Conservation (phyloP, 2,113 vertebrate genomes). For the Paracanthobrama guichenoti region DNA sequence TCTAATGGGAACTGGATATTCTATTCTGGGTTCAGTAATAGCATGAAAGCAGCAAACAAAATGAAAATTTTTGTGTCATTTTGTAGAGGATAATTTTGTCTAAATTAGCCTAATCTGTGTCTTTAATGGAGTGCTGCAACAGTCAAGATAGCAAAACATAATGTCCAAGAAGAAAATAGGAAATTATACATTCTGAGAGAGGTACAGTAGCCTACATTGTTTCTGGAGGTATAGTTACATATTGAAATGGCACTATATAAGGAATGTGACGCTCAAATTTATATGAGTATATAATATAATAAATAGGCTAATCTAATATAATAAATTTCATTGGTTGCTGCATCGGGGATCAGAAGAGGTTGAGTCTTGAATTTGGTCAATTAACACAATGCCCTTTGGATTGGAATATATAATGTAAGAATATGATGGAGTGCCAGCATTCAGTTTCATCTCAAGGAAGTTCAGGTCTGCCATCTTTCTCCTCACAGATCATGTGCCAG, state of each 20-base stretch:
- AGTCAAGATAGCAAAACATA: not conserved
- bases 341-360: not conserved
- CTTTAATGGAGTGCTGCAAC: not conserved
- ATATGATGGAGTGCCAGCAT: not conserved
- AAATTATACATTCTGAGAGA: not conserved
- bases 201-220: not conserved
- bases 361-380: not conserved
- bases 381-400: not conserved
- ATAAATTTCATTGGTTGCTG: not conserved
- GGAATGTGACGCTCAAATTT: too few relatives aligned
- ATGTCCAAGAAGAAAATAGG: not conserved
- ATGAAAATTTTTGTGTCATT: constrained; percentile 1
- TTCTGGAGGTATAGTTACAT: not conserved
- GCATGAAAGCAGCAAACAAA: constrained; percentile 14
- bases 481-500: not conserved
- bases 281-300: too few relatives aligned
- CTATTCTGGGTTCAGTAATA: constrained; percentile 24
- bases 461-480: not conserved
- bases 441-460: not conserved
- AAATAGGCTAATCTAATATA: not conserved
- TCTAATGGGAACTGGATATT: not conserved
- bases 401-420: not conserved
- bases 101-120: not conserved
- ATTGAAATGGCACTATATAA: not conserved
- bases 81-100: not conserved